Base-by-base conservation (phyloP, 2,113 vertebrate species). In the Chlamydotis undulata region DNA sequence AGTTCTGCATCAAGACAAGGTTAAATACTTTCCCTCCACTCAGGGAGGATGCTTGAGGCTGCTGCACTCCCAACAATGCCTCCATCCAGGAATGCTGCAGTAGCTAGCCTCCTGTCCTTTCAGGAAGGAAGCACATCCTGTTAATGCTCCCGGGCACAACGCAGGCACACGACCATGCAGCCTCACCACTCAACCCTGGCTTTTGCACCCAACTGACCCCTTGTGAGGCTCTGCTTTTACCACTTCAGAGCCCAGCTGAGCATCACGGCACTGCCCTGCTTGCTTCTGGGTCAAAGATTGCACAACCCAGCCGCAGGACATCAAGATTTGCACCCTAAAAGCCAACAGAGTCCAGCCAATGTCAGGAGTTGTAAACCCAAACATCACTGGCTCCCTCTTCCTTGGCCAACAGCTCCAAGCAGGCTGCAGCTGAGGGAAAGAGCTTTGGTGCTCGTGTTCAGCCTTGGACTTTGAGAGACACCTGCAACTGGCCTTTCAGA, bases 81-180 rank as follows among this genome's bases (percentile, higher is more conserved):
- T 90, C 68, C 63, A 80, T 19, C 33, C 75, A 87, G 61, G 64
- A 56, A 29, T 0, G 2, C 2, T 35, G 49, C 19, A 67, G 93
- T 39, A 89, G 86, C 15, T 86, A 86, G 24, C 2, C 64, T 67
- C 26, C 64, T 4, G 19, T 82, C 57, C 81, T 57, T 75, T 52
- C 69, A 45, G 69, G 77, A 94, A 90, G 43, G 43, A 41, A 21
- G 25, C 3, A 6, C 73, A 79, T 89, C 53, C 87, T 68, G 52
- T 65, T 71, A 71, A 70, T 35, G 53, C 83, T 75, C 65, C 53
- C 45, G 83, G 55, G 61, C 39, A 53, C 87, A 67, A 50, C 0
- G 1, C 24, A 45, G 29, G 39, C 0, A 0, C 19, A 25, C 1
- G 1, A 24, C 9, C 22, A 15, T 0, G 1, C 13, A 26, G 60